Conservation (phyloP, 2,113 vertebrate species). For the Lethenteron reissneri region DNA sequence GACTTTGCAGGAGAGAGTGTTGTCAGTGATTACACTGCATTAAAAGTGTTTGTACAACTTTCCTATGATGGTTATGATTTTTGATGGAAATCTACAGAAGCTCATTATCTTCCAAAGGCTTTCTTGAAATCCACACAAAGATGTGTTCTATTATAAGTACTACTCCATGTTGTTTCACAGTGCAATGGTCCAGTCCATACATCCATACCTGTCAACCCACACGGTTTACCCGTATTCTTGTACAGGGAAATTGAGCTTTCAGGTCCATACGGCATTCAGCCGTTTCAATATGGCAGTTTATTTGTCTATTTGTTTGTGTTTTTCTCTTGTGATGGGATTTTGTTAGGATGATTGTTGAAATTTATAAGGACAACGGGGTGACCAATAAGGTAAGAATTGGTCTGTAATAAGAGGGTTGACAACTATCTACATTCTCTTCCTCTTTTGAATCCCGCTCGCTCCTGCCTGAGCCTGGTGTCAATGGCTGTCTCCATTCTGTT, state of each 20-base stretch:
- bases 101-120: not conserved
- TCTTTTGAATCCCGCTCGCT: not conserved
- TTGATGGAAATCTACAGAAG: not conserved
- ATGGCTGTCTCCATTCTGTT: not conserved
- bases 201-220: not conserved
- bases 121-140: conserved; percentile 2
- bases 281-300: too few species aligned
- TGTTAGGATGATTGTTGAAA: too few species aligned
- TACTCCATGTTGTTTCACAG: not conserved
- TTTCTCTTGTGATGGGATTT: too few species aligned
- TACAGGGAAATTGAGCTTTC: too few species aligned
- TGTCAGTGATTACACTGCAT: not conserved
- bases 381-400: too few species aligned
- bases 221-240: too few species aligned
- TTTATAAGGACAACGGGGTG: too few species aligned
- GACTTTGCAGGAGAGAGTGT: not conserved
- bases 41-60: not conserved
- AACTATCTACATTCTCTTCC: not conserved
- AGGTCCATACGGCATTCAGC: too few species aligned
- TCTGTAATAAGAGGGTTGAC: too few species aligned
- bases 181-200: not conserved
- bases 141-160: not conserved
- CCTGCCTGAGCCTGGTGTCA: not conserved
- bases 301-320: too few species aligned
- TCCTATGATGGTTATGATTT: not conserved